phyloP scores from a whole-genome alignment of 2,797 vertebrate genomes.

The Yasuhikotakia modesta region DNA sequence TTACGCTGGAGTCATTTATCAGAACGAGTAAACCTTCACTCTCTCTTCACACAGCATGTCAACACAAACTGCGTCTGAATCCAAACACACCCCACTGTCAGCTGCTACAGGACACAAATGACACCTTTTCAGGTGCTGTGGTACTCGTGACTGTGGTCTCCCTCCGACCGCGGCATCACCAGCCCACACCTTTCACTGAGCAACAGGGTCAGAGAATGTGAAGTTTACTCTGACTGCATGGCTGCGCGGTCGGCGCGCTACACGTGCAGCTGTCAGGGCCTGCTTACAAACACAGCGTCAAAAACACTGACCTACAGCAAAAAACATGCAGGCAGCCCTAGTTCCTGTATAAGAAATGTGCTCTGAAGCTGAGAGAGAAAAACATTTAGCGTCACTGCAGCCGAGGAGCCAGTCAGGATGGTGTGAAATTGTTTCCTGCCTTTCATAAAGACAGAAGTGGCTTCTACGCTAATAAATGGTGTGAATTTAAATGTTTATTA shows the following conservation, averaged over 20 bases:
- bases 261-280: conserved; percentile 27
- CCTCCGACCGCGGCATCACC: no score
- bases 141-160: no score
- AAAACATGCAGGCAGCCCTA: conserved; percentile 20
- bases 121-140: no score
- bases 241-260: not conserved
- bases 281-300: conserved; percentile 27
- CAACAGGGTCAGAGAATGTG: conserved; percentile 42
- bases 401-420: conserved; percentile 9
- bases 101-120: no score
- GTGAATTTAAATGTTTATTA: conserved; percentile 29
- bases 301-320: conserved; percentile 30
- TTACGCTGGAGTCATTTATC: not conserved
- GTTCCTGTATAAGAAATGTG: not conserved
- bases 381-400: conserved; percentile 3
- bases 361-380: conserved; percentile 8
- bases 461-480: conserved; percentile 28
- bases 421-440: conserved; percentile 54
- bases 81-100: no score
- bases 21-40: no score
- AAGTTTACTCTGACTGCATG: not conserved
- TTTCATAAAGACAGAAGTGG: conserved; percentile 22
- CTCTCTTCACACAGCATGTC: no score
- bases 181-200: conserved; percentile 32
- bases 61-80: no score